Conservation (phyloP, 2,888 invertebrate species). For the Geophilus truncorum region DNA sequence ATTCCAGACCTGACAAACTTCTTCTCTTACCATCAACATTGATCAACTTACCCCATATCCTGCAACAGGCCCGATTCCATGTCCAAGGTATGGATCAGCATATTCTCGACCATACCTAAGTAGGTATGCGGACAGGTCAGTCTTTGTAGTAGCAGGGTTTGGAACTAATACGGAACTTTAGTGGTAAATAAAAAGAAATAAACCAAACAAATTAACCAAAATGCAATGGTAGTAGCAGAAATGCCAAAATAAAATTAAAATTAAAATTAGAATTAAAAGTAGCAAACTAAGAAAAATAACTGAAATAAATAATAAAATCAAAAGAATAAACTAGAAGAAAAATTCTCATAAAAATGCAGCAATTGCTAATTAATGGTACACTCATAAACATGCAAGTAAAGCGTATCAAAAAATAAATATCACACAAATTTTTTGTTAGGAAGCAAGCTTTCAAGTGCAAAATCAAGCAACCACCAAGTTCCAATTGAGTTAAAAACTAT, state of each 20-base stretch:
- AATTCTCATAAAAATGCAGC: neutral
- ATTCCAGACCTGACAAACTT: no score
- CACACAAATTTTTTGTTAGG: no score
- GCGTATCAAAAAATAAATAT: no score
- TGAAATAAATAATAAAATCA: neutral
- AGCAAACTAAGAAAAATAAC: neutral
- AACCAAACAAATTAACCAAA: slow-evolving; percentile 38
- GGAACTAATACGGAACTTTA: slow-evolving; percentile 42
- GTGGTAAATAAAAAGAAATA: slow-evolving; percentile 39
- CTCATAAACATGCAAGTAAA: neutral
- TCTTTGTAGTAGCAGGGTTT: slow-evolving; percentile 39
- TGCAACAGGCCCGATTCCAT: slow-evolving; percentile 92
- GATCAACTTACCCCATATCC: slow-evolving; percentile 84
- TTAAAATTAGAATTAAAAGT: neutral
- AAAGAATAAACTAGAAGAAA: neutral
- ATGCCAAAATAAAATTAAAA: slow-evolving; percentile 1
- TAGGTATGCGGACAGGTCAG: slow-evolving; percentile 42
- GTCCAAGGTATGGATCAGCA: slow-evolving; percentile 87
- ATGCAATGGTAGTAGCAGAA: slow-evolving; percentile 35
- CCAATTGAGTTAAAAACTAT: neutral
- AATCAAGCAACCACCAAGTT: neutral
- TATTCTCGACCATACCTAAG: slow-evolving; percentile 74
- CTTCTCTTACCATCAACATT: neutral
- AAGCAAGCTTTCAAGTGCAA: neutral
- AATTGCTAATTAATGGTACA: neutral